Evolutionary conservation across 53 echinoderm and acorn worm species (phyloP).

Genomic region (Echinometra lucunter): DNA sequence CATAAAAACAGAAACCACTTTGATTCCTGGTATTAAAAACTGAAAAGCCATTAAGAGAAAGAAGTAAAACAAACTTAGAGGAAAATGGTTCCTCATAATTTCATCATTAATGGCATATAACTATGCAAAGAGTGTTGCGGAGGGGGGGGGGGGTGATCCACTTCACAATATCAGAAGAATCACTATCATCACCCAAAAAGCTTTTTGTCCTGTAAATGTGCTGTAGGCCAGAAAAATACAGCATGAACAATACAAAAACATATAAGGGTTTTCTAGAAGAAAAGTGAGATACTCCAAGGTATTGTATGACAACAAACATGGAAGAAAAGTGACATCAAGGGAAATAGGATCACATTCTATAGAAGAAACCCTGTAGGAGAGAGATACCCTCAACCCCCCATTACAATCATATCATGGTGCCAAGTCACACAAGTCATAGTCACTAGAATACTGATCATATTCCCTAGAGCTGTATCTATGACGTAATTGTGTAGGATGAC

Average conservation of each 20-base stretch:
- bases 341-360: neutral
- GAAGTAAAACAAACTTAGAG: too few species aligned
- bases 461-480: neutral
- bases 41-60: too few species aligned
- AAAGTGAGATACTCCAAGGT: neutral
- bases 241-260: neutral
- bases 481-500: conserved; percentile 22
- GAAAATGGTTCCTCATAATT: too few species aligned
- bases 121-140: neutral
- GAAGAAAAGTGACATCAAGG: neutral
- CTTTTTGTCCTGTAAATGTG: too few species aligned
- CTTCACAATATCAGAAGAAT: neutral
- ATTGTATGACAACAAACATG: neutral
- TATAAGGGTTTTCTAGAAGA: neutral
- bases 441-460: neutral
- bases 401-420: neutral
- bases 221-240: neutral
- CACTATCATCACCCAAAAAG: too few species aligned
- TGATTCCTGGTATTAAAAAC: neutral
- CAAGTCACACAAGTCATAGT: neutral
- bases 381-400: neutral
- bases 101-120: neutral
- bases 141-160: too few species aligned
- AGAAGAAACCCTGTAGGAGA: neutral
- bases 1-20: neutral